Conservation (phyloP, 2,797 vertebrate species). For the Podarcis lilfordi region DNA sequence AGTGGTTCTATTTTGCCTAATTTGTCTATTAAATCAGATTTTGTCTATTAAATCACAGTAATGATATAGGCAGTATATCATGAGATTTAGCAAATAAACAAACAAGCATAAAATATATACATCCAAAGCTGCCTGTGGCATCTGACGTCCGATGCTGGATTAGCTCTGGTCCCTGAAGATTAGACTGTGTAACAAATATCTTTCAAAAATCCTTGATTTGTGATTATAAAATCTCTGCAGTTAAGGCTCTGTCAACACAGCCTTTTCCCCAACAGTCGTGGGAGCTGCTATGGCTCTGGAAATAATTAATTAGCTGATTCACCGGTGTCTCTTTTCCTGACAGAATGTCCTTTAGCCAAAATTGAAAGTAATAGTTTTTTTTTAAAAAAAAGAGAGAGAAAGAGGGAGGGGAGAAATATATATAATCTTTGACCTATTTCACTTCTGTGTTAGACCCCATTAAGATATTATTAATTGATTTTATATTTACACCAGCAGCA, state of each 20-base stretch:
- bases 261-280: background rate
- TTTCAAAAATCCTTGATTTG: conserved; percentile 17
- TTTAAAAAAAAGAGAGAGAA: background rate
- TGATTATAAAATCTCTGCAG: background rate
- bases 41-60: background rate
- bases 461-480: background rate
- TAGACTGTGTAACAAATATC: background rate
- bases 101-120: background rate
- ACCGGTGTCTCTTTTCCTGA: background rate
- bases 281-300: background rate
- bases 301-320: conserved; percentile 11
- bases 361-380: background rate
- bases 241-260: background rate
- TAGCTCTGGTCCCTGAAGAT: background rate
- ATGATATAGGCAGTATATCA: background rate
- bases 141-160: background rate
- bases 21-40: background rate
- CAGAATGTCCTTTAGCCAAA: background rate
- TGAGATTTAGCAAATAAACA: conserved; percentile 17
- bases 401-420: background rate
- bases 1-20: background rate
- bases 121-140: background rate
- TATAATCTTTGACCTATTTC: background rate
- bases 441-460: background rate
- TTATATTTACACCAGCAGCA: background rate